A percentile compares a stretch with the other conserved stretches of the same genome.
Evolutionary conservation across 2,113 vertebrate genomes (phyloP).

Genomic region (Symphodus melops): DNA sequence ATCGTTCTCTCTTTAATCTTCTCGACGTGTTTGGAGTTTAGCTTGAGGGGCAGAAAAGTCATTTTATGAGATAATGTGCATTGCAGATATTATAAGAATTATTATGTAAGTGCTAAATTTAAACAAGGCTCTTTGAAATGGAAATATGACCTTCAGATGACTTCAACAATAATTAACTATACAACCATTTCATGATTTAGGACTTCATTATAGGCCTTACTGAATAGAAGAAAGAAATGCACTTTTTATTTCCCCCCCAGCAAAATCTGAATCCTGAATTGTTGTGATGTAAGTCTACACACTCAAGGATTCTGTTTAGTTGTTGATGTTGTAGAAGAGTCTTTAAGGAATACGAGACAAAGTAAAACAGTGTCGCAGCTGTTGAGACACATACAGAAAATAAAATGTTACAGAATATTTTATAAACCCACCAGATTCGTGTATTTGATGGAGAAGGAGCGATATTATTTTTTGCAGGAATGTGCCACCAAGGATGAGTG

Average conservation of each 20-base stretch:
- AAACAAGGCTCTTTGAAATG: slow-evolving; percentile 15
- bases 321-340: too few species aligned
- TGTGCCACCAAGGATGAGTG: neutral
- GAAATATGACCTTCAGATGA: slow-evolving; percentile 18
- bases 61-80: slow-evolving; percentile 1
- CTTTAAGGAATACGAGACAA: too few species aligned
- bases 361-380: too few species aligned
- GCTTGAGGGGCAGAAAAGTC: slow-evolving; percentile 1
- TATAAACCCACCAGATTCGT: too few species aligned
- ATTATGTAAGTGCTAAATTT: neutral
- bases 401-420: too few species aligned
- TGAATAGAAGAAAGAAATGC: neutral
- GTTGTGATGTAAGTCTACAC: neutral
- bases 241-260: slow-evolving; percentile 13
- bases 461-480: neutral
- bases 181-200: neutral
- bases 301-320: too few species aligned
- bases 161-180: neutral
- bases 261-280: neutral
- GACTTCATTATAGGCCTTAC: neutral
- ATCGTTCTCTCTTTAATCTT: slow-evolving; percentile 7
- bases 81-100: neutral
- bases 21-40: slow-evolving; percentile 7
- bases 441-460: too few species aligned
- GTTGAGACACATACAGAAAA: too few species aligned